Evolutionary conservation across 2,113 vertebrate species (phyloP), one percentile per base, ranked within the genome.

Genomic region (Galeopterus variegatus): DNA sequence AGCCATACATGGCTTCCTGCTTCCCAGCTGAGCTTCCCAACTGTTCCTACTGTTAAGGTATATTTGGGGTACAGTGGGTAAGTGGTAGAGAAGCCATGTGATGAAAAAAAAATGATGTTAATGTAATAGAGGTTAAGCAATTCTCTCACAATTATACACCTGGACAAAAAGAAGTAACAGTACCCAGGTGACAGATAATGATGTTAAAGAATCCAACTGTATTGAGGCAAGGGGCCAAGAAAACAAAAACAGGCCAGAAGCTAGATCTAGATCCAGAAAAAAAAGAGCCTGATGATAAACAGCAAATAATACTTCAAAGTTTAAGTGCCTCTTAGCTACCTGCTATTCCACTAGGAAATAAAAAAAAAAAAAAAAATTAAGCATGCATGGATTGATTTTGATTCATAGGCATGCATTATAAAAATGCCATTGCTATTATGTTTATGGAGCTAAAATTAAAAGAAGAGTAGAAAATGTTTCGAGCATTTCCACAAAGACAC

Each of bases 1-100:
- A 48, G n/a, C 14, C n/a, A n/a, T 45, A 31, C 28, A 52, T 69
- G 62, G 8, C 18, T 89, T 80, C 10, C 31, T 72, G 45, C 52
- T 85, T 69, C 26, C 86, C 24, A 93, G 70, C 33, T 69, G 50
- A 52, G 69, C 17, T 94, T 70, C 77, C 48, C 64, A 95, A 70
- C 28, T 90, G 52, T 56, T 80, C 7, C 54, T 93, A 50, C 64
- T 72, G 11, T 62, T 60, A 73, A 76, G 41, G 10, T 82, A 23
- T 73, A 58, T 84, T 65, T 80, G 31, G 28, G 4, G 1, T 36
- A 85, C 56, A 52, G 8, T 69, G 1, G 26, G 8, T 54, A 73
- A 75, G 0, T 62, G 69, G 21, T 65, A 64, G 31, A 64, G 31
- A 89, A 69, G 89, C 0, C 1, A 75, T 81, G 24, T 85, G 54